Conservation (phyloP, 2,888 invertebrate genomes). For the Phoronis australis region DNA sequence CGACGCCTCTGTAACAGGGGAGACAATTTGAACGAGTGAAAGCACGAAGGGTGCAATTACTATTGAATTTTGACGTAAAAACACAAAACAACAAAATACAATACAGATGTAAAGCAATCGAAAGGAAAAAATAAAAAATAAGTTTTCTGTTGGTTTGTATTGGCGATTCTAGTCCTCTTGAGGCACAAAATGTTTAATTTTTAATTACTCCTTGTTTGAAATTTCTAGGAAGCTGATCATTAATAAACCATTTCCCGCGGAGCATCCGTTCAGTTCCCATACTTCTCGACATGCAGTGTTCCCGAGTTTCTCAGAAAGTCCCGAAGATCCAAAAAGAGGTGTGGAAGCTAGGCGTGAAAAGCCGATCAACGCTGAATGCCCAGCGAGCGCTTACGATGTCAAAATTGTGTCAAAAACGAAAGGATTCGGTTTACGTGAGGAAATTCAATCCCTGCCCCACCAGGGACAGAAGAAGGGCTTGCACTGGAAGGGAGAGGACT, state of each 20-base stretch:
- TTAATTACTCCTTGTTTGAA: too few species aligned
- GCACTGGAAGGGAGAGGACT: conserved; percentile 40
- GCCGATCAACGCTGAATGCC: conserved; percentile 44
- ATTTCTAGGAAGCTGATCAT: too few species aligned
- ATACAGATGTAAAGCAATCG: too few species aligned
- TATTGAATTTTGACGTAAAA: too few species aligned
- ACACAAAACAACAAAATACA: too few species aligned
- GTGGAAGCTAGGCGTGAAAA: conserved; percentile 26
- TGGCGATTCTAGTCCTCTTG: too few species aligned
- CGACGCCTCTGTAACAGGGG: too few species aligned
- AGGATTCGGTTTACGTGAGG: conserved; percentile 40
- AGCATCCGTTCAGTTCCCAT: conserved; percentile 47
- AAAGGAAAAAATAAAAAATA: too few species aligned
- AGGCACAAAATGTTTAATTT: too few species aligned
- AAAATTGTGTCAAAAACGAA: conserved; percentile 38
- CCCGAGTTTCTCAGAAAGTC: conserved; percentile 42
- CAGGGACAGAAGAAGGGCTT: conserved; percentile 34
- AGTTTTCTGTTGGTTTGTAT: too few species aligned
- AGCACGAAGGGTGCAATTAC: too few species aligned
- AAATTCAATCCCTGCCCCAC: conserved; percentile 31
- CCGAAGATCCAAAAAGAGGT: conserved; percentile 42
- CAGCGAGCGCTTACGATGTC: conserved; percentile 37
- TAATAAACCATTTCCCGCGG: conserved; percentile 44
- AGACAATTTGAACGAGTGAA: too few species aligned
- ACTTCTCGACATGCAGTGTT: conserved; percentile 39